These are phyloP conservation scores for Eudyptes chrysolophus DNA, from an alignment of 2,113 vertebrate species.

Conservation along the genomic window DNA sequence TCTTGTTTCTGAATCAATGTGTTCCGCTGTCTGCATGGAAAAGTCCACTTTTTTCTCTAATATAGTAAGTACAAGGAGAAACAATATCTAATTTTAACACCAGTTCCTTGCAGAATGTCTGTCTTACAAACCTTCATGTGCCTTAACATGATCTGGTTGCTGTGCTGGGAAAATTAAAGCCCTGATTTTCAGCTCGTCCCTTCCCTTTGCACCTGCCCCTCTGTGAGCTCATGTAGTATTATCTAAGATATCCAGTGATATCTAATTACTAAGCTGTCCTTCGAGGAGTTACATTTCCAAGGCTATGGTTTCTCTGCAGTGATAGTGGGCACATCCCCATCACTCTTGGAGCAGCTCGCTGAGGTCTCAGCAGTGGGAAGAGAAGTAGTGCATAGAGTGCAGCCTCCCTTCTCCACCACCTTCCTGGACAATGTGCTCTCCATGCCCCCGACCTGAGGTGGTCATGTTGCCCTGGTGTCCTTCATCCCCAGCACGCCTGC, in stretches of 20 bases:
- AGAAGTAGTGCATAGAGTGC: rapidly evolving
- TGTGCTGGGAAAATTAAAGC: not conserved
- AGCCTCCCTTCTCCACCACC: not conserved
- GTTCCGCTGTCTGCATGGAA: not conserved
- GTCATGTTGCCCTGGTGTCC: not conserved
- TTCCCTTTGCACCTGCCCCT: not conserved
- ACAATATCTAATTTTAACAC: not conserved
- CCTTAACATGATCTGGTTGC: not conserved
- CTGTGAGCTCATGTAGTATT: not conserved
- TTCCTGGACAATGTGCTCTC: rapidly evolving
- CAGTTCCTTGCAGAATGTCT: not conserved
- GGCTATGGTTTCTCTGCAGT: not conserved
- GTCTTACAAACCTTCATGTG: not conserved
- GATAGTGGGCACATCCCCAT: not conserved
- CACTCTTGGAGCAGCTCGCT: not conserved
- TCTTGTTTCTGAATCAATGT: not conserved
- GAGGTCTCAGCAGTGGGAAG: not conserved
- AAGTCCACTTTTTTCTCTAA: not conserved
- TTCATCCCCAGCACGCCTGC: not conserved
- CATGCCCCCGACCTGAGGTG: not conserved
- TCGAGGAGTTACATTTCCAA: not conserved
- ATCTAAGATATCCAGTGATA: not conserved
- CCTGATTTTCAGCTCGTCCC: not conserved
- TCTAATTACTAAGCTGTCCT: not conserved
- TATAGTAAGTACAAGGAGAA: not conserved